phyloP scores from a whole-genome alignment of 1,140 invertebrate species.

The Bombus picipes region DNA sequence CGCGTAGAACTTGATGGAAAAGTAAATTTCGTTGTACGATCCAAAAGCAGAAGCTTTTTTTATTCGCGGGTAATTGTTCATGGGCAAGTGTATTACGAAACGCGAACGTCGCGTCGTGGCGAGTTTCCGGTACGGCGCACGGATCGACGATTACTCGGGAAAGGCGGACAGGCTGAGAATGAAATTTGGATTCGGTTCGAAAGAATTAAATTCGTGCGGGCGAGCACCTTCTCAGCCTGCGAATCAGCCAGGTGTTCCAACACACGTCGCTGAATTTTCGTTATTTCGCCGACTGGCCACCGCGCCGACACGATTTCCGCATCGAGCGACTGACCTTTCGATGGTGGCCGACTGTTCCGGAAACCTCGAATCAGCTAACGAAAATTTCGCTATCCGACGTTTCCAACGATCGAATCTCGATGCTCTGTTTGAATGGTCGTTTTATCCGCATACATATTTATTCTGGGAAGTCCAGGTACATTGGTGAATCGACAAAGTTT shows the following conservation, averaged over 20 bases:
- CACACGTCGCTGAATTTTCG: constrained; percentile 34
- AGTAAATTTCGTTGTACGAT: not conserved
- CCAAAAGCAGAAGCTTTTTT: not conserved
- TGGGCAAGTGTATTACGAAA: not conserved
- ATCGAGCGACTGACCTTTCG: constrained; percentile 26
- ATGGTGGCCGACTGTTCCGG: constrained; percentile 21
- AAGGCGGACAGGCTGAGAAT: not conserved
- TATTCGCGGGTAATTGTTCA: not conserved
- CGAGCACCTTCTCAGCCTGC: constrained; percentile 19
- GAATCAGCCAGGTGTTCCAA: constrained; percentile 52
- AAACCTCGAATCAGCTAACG: constrained; percentile 28
- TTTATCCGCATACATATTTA: constrained; percentile 27
- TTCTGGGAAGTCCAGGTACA: constrained; percentile 49
- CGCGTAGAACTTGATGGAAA: not conserved
- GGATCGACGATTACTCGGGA: not conserved
- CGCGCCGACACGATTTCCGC: too few relatives aligned
- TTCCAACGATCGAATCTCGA: constrained; percentile 38
- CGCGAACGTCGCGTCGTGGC: not conserved
- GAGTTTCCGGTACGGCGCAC: not conserved
- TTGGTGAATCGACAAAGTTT: constrained; percentile 44
- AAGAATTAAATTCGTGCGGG: constrained; percentile 23
- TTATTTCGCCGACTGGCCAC: constrained; percentile 2
- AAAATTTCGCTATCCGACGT: constrained; percentile 14
- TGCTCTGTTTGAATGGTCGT: constrained; percentile 6
- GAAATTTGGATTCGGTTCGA: constrained; percentile 5